phyloP scores from a whole-genome alignment of 1,140 invertebrate genomes.

The Idris sp. region DNA sequence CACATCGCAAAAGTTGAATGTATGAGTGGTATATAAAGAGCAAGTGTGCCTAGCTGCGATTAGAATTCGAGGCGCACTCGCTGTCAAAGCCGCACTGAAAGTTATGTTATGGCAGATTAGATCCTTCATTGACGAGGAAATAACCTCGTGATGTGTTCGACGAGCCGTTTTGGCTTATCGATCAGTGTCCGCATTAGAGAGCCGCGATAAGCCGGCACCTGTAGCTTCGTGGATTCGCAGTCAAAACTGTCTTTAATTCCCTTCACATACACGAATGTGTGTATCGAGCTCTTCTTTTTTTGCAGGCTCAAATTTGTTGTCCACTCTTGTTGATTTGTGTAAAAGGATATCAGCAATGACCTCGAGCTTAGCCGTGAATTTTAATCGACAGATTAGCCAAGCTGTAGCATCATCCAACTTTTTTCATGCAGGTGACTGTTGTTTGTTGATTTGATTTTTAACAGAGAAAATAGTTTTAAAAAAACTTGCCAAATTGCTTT shows the following conservation, averaged over 20 bases:
- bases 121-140: conserved; percentile 33
- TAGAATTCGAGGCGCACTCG: conserved; percentile 48
- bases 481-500: too few species aligned
- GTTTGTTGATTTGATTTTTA: neutral
- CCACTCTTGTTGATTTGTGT: too few species aligned
- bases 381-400: neutral
- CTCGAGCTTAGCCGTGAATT: neutral
- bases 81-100: conserved; percentile 53
- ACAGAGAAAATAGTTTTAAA: too few species aligned
- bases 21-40: conserved; percentile 37
- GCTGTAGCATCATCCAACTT: too few species aligned
- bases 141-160: conserved; percentile 26
- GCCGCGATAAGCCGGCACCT: conserved; percentile 56
- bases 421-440: neutral
- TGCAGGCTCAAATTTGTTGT: neutral
- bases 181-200: conserved; percentile 54
- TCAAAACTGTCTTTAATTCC: conserved; percentile 36
- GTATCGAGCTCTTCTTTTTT: conserved; percentile 1
- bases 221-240: conserved; percentile 51
- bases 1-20: too few species aligned
- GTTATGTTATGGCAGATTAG: conserved; percentile 34
- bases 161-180: conserved; percentile 46
- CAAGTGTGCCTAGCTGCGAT: conserved; percentile 31
- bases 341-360: neutral
- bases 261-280: conserved; percentile 33